Evolutionary conservation across 2,113 vertebrate genomes (phyloP).

Genomic region (Empidonax traillii): DNA sequence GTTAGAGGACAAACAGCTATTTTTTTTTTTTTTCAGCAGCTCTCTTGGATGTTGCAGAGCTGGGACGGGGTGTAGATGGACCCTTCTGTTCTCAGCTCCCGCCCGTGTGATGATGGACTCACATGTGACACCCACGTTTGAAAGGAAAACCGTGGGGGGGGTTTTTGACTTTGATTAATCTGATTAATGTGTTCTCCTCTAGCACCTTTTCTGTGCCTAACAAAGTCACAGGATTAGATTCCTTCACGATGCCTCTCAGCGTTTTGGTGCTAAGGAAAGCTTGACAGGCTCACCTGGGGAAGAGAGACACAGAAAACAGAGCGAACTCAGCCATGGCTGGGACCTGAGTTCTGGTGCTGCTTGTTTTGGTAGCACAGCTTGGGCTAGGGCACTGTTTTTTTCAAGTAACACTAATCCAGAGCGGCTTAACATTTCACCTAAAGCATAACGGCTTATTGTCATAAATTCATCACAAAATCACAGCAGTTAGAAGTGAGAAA

Average conservation of each 20-base stretch:
- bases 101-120: neutral
- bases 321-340: neutral
- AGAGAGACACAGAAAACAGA: neutral
- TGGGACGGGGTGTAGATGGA: neutral
- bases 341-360: neutral
- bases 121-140: neutral
- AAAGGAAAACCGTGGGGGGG: neutral
- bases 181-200: neutral
- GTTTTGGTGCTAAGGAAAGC: neutral
- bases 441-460: conserved; percentile 10
- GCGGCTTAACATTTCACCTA: conserved; percentile 20
- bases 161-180: neutral
- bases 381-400: neutral
- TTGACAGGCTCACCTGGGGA: neutral
- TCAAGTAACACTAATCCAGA: neutral
- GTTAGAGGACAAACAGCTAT: neutral
- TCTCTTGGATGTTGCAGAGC: neutral
- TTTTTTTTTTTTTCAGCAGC: neutral
- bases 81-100: neutral
- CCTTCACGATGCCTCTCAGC: neutral
- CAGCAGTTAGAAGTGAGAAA: conserved; percentile 29
- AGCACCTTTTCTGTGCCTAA: neutral
- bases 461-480: conserved; percentile 28
- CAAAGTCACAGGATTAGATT: neutral
- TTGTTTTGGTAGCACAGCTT: neutral